Evolutionary conservation across 2,113 vertebrate species (phyloP).

Genomic region (Cyanoramphus novaezelandiae): DNA sequence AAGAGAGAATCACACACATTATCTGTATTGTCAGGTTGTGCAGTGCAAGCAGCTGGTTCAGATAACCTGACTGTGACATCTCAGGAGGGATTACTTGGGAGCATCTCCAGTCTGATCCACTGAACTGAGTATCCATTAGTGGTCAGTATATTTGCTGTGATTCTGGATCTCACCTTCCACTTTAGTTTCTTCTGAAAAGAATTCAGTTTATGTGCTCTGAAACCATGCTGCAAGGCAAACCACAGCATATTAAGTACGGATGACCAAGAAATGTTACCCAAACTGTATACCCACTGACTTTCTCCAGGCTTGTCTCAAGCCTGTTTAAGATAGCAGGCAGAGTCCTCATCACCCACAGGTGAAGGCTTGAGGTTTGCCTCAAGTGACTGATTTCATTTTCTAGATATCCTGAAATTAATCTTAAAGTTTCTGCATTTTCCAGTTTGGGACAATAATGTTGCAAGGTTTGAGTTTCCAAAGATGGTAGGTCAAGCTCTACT

Average conservation of each 20-base stretch:
- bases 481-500: background rate
- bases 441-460: background rate
- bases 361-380: background rate
- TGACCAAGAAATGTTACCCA: slow-evolving; percentile 1
- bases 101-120: background rate
- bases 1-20: background rate
- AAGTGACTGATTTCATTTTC: background rate
- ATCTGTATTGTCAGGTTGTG: background rate
- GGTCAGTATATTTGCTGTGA: background rate
- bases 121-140: background rate
- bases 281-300: background rate
- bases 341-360: background rate
- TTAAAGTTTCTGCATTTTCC: background rate
- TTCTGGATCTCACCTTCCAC: background rate
- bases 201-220: background rate
- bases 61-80: background rate
- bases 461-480: background rate
- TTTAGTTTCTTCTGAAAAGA: background rate
- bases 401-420: background rate
- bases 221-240: background rate
- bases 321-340: background rate
- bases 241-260: background rate
- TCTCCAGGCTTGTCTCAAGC: background rate
- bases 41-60: background rate
- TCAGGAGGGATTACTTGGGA: background rate